Conservation (phyloP, 2,888 invertebrate species). For the Enchytraeus crypticus region DNA sequence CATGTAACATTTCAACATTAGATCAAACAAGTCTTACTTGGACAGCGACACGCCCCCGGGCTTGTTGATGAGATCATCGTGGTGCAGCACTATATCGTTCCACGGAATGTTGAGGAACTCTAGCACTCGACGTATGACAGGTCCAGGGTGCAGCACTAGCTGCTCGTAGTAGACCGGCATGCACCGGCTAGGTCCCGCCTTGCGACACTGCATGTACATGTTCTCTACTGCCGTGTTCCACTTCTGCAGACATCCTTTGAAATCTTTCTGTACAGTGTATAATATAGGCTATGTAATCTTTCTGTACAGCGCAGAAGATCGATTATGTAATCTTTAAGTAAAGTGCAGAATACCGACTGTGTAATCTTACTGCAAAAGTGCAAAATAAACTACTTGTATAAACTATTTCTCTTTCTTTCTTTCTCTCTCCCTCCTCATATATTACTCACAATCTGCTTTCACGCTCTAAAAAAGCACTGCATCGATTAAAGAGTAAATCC, state of each 20-base stretch:
- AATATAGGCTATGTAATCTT: constrained; percentile 89
- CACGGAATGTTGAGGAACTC: constrained; percentile 83
- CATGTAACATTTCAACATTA: not conserved
- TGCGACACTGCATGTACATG: constrained; percentile 59
- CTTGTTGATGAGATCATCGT: constrained; percentile 92
- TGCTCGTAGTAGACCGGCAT: constrained; percentile 92
- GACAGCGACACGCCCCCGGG: constrained; percentile 87
- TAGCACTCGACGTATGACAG: constrained; percentile 61
- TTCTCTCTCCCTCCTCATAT: too few relatives aligned
- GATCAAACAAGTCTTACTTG: constrained; percentile 75
- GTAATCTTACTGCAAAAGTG: too few relatives aligned
- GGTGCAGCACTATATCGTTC: constrained; percentile 91
- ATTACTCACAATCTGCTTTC: too few relatives aligned
- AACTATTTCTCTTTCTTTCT: too few relatives aligned
- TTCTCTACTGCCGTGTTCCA: constrained; percentile 92
- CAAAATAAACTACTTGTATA: too few relatives aligned
- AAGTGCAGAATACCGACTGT: too few relatives aligned
- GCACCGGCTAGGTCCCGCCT: constrained; percentile 56
- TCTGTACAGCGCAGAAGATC: constrained; percentile 40
- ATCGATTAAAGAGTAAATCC: too few relatives aligned
- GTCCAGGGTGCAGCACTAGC: constrained; percentile 82
- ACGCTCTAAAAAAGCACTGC: too few relatives aligned
- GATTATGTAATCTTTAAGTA: not conserved
- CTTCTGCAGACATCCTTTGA: constrained; percentile 81
- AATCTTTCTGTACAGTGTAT: too few relatives aligned